A percentile compares a stretch with the other conserved stretches of the same genome.
Conservation (phyloP, 2,888 invertebrate species). For the Maniola hyperantus region DNA sequence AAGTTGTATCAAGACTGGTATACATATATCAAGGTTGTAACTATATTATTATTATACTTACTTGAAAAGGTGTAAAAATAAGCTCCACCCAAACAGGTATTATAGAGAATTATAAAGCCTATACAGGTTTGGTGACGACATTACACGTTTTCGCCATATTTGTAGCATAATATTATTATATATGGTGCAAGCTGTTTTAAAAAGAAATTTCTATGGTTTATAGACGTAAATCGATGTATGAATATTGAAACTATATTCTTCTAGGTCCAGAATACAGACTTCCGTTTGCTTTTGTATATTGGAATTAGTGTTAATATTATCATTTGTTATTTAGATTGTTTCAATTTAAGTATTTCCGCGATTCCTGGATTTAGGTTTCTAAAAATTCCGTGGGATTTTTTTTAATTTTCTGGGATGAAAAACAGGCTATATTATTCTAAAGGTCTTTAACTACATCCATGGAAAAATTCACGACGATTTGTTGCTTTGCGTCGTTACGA, state of each 20-base stretch:
- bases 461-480: too few relatives aligned
- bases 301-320: too few relatives aligned
- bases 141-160: not conserved
- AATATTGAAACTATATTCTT: not conserved
- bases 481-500: too few relatives aligned
- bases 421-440: too few relatives aligned
- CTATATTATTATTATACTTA: not conserved
- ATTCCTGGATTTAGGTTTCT: not conserved
- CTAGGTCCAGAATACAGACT: not conserved
- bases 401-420: too few relatives aligned
- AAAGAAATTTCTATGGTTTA: not conserved
- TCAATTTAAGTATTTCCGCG: too few relatives aligned
- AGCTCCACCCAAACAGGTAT: conserved; percentile 9
- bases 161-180: too few relatives aligned
- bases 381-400: too few relatives aligned
- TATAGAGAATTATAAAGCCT: not conserved
- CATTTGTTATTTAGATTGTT: too few relatives aligned
- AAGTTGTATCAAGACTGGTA: not conserved
- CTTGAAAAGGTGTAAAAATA: not conserved
- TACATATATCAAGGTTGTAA: not conserved
- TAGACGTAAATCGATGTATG: not conserved
- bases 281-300: too few relatives aligned
- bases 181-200: conserved; percentile 3
- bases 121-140: conserved; percentile 4
- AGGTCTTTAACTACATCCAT: too few relatives aligned